A percentile compares a stretch with the other conserved stretches of the same genome.
Evolutionary conservation across 2,113 vertebrate genomes (phyloP).

Genomic region (Panthera uncia): DNA sequence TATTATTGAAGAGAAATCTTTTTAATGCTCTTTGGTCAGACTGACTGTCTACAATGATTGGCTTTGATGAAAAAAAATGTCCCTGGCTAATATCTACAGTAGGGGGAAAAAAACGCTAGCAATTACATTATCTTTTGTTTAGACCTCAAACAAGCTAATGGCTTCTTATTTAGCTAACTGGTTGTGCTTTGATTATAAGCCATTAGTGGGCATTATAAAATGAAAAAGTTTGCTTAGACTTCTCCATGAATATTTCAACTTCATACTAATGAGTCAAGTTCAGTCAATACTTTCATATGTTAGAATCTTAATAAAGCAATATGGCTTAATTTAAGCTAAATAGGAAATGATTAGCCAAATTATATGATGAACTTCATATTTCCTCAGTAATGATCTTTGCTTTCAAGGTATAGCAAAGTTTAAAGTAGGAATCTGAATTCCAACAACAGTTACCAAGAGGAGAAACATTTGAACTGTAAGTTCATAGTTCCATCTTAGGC

Average conservation of each 20-base stretch:
- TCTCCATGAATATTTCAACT: conserved; percentile 23
- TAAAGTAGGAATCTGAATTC: neutral
- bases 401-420: neutral
- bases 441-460: neutral
- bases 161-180: conserved; percentile 58
- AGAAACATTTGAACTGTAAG: neutral
- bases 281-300: neutral
- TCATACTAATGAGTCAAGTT: neutral
- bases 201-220: conserved; percentile 48
- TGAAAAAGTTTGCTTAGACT: conserved; percentile 30
- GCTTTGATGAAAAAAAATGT: conserved; percentile 53
- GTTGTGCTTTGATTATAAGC: conserved; percentile 53
- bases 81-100: conserved; percentile 28
- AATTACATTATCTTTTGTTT: conserved; percentile 68
- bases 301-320: neutral
- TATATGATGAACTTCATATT: neutral
- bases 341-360: neutral
- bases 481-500: neutral
- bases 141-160: conserved; percentile 60
- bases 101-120: conserved; percentile 35
- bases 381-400: neutral
- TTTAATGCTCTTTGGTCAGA: conserved; percentile 76
- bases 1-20: conserved; percentile 70
- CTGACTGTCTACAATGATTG: conserved; percentile 74
- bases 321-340: neutral